Evolutionary conservation across 2,113 vertebrate species (phyloP), one percentile per base, ranked within the genome.

Genomic region (Saguinus imperator): DNA sequence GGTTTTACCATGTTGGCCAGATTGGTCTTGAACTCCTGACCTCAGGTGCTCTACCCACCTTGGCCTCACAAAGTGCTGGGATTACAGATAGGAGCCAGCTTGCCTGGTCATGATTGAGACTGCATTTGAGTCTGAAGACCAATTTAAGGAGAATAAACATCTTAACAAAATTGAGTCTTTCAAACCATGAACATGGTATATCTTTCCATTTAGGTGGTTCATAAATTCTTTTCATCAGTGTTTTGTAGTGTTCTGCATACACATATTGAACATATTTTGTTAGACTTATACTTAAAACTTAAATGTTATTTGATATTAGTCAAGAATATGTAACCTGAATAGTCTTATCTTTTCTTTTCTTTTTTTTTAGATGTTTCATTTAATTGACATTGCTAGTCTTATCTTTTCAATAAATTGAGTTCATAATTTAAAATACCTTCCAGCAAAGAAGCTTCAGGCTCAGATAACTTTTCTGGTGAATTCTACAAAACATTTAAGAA

Each of bases 361-460:
- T 48, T 48, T 48, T 48, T 48, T 48, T 48, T 1, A 48, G 11
- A 48, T 2, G 11, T 48, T 48, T 2, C 48, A 48, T 48, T 48
- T 48, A 48, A 48, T 48, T 48, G 11, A 48, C 48, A 48, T 12
- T 48, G 48, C 48, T 91, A 61, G 48, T 58, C 20, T 92, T 73
- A 73, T 57, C 13, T 88, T n/a, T 79, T 87, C 21, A 92, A 1
- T 73, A 43, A 52, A 76, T 81, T 85, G 81, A 96, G 89, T 87
- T 79, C 1, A 18, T 84, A 68, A 35, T 86, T 86, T 35, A 52
- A 77, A 85, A 72, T 92, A 72, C 8, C 13, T 87, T 80, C 8
- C 7, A 96, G 48, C 45, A 83, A 93, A 88, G 76, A 88, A 91
- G 64, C 12, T 48, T 87, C 5, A 94, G 87, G 13, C 29, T 85